Evolutionary conservation across 2,888 invertebrate species (phyloP).

Genomic region (Pharmacophagus antenor): DNA sequence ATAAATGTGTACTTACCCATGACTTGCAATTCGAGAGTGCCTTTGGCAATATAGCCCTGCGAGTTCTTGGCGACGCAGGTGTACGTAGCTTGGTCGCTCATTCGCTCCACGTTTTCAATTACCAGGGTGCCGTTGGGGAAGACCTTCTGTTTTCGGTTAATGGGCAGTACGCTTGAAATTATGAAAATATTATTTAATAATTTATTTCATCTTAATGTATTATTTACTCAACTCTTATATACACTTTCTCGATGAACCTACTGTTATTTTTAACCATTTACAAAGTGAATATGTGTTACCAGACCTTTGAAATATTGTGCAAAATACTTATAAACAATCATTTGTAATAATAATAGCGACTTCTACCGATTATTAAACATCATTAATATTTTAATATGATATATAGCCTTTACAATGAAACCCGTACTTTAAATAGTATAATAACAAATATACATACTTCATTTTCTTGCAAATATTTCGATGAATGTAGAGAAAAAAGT

Average conservation of each 20-base stretch:
- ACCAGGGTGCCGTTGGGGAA: conserved; percentile 96
- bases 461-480: too few relatives aligned
- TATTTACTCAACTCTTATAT: not conserved
- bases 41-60: conserved; percentile 93
- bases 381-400: too few relatives aligned
- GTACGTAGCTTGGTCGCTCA: conserved; percentile 96
- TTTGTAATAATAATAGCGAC: too few relatives aligned
- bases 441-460: too few relatives aligned
- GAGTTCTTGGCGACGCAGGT: conserved; percentile 96
- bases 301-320: too few relatives aligned
- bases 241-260: not conserved
- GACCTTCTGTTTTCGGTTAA: conserved; percentile 96
- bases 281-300: too few relatives aligned
- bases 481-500: too few relatives aligned
- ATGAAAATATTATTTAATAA: not conserved
- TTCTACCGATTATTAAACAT: too few relatives aligned
- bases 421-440: too few relatives aligned
- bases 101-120: conserved; percentile 95
- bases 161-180: conserved; percentile 87
- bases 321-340: too few relatives aligned
- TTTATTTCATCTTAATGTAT: not conserved
- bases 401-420: too few relatives aligned
- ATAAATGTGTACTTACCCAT: conserved; percentile 89
- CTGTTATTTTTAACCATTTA: too few relatives aligned
- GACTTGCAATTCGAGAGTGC: conserved; percentile 95